These are phyloP conservation scores for Bovichtus diacanthus DNA, from an alignment of 2,797 vertebrate genomes.

Conservation along the genomic window DNA sequence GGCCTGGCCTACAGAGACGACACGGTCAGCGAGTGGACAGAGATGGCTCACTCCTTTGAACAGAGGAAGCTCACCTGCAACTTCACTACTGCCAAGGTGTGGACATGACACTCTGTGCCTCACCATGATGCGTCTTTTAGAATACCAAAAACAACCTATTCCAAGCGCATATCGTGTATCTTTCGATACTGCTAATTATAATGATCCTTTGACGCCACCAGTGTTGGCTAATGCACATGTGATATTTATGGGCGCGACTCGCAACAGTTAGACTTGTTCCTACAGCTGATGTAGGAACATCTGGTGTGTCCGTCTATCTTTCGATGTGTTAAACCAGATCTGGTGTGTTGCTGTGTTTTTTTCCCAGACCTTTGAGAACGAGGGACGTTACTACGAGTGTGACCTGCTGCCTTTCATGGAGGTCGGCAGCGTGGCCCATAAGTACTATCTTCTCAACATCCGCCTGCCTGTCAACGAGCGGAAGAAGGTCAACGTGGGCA, in stretches of 20 bases:
- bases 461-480: constrained; percentile 93
- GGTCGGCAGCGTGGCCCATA: constrained; percentile 95
- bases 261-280: background rate
- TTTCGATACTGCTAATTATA: background rate
- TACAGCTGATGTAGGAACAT: too few species aligned
- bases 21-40: constrained; percentile 88
- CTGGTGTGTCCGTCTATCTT: background rate
- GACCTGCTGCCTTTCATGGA: constrained; percentile 96
- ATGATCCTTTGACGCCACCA: background rate
- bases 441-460: constrained; percentile 97
- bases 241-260: background rate
- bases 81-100: constrained; percentile 90
- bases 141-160: too few species aligned
- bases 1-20: constrained; percentile 93
- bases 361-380: constrained; percentile 88
- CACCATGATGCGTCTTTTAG: background rate
- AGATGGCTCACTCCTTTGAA: constrained; percentile 92
- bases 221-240: background rate
- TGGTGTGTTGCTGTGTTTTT: constrained; percentile 10
- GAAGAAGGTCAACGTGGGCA: constrained; percentile 93
- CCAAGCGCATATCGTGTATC: too few species aligned
- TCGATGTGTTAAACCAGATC: background rate
- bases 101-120: background rate
- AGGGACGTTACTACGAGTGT: constrained; percentile 94
- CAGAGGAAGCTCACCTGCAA: constrained; percentile 92